These are phyloP conservation scores for Cosmia trapezina DNA, from an alignment of 2,888 invertebrate genomes.

Conservation along the genomic window DNA sequence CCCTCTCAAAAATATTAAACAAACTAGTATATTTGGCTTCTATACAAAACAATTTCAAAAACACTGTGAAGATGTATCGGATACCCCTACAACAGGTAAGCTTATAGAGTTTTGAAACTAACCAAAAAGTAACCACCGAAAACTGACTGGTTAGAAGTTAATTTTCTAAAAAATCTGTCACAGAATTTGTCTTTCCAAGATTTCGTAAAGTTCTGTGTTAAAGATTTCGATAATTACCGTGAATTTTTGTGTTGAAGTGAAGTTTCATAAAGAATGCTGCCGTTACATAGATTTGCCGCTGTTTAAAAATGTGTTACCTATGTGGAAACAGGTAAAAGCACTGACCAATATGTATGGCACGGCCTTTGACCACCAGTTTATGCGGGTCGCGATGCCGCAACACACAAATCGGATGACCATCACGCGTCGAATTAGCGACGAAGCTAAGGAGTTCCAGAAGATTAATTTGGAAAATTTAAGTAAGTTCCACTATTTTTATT, in stretches of 20 bases:
- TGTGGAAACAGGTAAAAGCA: conserved; percentile 34
- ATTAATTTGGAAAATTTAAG: not conserved
- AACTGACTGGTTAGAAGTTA: not conserved
- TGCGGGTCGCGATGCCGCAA: conserved; percentile 12
- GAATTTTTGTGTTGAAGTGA: not conserved
- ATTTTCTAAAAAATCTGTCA: not conserved
- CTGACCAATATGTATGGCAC: conserved; percentile 24
- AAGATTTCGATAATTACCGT: not conserved
- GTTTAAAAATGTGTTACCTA: not conserved
- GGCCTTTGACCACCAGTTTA: conserved; percentile 35
- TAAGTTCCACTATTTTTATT: conserved; percentile 1
- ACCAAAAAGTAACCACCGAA: not conserved
- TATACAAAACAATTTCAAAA: not conserved
- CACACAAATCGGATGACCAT: not conserved
- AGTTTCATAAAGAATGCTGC: not conserved
- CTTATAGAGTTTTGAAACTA: not conserved
- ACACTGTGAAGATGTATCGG: conserved; percentile 11
- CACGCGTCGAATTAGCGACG: not conserved
- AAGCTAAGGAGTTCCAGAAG: not conserved
- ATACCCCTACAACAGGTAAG: conserved; percentile 13
- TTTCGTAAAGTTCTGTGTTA: not conserved
- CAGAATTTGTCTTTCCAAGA: not conserved
- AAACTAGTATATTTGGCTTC: not conserved
- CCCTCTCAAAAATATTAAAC: not conserved
- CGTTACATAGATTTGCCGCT: not conserved